Evolutionary conservation across 2,797 vertebrate genomes (phyloP).

Genomic region (Odontamblyopus rebecca): DNA sequence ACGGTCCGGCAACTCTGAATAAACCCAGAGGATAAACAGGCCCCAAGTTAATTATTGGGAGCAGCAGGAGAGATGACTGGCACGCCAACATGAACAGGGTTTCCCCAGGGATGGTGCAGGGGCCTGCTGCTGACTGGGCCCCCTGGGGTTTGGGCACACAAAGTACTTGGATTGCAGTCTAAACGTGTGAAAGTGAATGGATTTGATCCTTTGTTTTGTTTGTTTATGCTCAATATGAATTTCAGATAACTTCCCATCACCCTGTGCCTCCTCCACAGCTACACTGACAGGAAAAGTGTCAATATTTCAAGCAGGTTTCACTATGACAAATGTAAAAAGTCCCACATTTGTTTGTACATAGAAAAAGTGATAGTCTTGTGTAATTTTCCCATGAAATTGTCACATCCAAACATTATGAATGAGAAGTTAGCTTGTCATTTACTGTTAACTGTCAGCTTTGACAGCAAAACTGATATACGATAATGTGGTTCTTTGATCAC

Average conservation of each 20-base stretch:
- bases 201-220: conserved; percentile 6
- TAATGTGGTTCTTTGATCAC: conserved; percentile 35
- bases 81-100: conserved; percentile 56
- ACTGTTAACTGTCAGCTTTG: conserved; percentile 9
- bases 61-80: conserved; percentile 54
- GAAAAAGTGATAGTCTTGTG: conserved; percentile 32
- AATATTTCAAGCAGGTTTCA: conserved; percentile 64
- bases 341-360: conserved; percentile 37
- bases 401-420: conserved; percentile 22
- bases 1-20: conserved; percentile 61
- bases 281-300: conserved; percentile 62
- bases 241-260: conserved; percentile 27
- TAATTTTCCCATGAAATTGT: conserved; percentile 45
- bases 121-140: conserved; percentile 30
- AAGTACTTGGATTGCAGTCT: conserved; percentile 17
- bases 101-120: conserved; percentile 49
- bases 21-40: conserved; percentile 60
- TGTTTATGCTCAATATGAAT: conserved; percentile 13
- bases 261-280: conserved; percentile 27
- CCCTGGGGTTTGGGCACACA: conserved; percentile 38
- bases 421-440: conserved; percentile 2
- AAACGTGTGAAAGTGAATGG: neutral
- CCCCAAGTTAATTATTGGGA: conserved; percentile 69
- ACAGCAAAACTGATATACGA: conserved; percentile 27
- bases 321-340: conserved; percentile 56